Conservation (phyloP, 2,797 vertebrate genomes). For the Iguana delicatissima region DNA sequence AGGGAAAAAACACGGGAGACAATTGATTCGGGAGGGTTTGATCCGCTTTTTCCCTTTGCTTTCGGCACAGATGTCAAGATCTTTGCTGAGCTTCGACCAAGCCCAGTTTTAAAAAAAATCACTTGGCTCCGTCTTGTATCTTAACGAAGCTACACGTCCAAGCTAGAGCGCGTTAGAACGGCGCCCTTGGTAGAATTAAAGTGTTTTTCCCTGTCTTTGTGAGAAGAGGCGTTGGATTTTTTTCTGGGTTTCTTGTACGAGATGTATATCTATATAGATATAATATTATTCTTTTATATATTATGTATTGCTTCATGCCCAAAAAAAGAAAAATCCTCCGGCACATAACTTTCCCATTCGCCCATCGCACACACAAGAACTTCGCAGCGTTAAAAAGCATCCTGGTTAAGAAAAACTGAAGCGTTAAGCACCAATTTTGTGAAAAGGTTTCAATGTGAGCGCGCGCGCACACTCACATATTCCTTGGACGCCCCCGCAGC, state of each 20-base stretch:
- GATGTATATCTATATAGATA: too few species aligned
- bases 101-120: slow-evolving; percentile 45
- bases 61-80: neutral
- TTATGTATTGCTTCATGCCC: too few species aligned
- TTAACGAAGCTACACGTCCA: slow-evolving; percentile 66
- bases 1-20: neutral
- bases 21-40: neutral
- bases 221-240: neutral
- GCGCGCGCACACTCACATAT: neutral
- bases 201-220: neutral
- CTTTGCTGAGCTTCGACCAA: slow-evolving; percentile 43
- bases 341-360: neutral
- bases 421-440: neutral
- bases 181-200: neutral
- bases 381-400: neutral
- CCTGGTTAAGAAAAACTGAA: too few species aligned
- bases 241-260: too few species aligned
- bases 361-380: too few species aligned
- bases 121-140: slow-evolving; percentile 70
- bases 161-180: neutral
- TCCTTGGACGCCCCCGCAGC: slow-evolving; percentile 34
- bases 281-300: too few species aligned
- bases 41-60: neutral
- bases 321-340: neutral
- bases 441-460: neutral